Evolutionary conservation across 2,888 invertebrate species (phyloP), one percentile per base, ranked within the genome.

Genomic region (Dexiosoma caninum): DNA sequence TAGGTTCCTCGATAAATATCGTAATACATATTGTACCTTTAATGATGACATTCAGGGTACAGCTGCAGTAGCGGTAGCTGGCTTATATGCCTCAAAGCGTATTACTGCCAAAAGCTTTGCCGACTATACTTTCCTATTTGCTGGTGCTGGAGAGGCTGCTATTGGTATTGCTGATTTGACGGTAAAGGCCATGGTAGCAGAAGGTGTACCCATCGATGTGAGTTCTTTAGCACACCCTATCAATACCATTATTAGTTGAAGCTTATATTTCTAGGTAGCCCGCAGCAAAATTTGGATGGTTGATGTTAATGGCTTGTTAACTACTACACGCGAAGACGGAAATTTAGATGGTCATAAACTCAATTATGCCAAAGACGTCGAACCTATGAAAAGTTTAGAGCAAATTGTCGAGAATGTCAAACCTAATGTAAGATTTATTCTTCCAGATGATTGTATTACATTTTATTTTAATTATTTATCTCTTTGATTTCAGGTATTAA

Each of bases 1-100:
- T 91, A 93, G 96, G 53, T 94, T 98, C 83, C 91, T 99, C 76
- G 95, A 95, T 86, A 97, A 96, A 90, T 99, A 98, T 91, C 93
- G 97, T 78, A 91, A 95, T 86, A 93, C 93, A 83, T 99, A 97
- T 90, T 99, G 99, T 90, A 98, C 98, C 21, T 99, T 99, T 91
- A 99, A 99, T 90, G 99, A 99, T 87, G 99, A 99, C 88, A 99
- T 99, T 87, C 98, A 99, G 91, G 98, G 98, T 84, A 98, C 98
- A 0, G 99, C 99, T 2, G 94, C 97, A 30, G 99, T 99, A 0
- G 98, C 97, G 8, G 96, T 98, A 2, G 98, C 97, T 6, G 99
- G 99, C 0, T 91, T 99, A 19, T 92, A 89, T 62, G 90, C 90
- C 9, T 89, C 90, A 0, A 87, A 87, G 81, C 88, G 91, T 32